phyloP scores from a whole-genome alignment of 2,888 invertebrate genomes.

The Drosophila flavopinicola region DNA sequence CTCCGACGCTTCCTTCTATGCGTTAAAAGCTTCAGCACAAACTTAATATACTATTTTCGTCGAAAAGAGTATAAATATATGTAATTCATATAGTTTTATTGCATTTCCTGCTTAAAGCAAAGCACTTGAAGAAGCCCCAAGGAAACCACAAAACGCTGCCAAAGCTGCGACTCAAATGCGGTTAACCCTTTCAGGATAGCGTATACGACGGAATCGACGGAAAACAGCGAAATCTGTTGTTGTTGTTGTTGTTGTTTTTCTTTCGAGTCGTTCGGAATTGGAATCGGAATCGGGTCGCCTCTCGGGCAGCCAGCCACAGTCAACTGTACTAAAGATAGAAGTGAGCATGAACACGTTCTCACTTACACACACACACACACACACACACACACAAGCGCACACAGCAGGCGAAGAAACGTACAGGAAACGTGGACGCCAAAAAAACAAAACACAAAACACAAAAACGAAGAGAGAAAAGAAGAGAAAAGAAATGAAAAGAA shows the following conservation, averaged over 20 bases:
- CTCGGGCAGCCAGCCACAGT: slow-evolving; percentile 43
- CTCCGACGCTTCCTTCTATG: too few relatives aligned
- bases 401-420: slow-evolving; percentile 53
- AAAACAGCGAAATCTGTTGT: background rate
- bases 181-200: slow-evolving; percentile 33
- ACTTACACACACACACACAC: slow-evolving; percentile 28
- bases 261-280: slow-evolving; percentile 17
- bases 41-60: too few relatives aligned
- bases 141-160: slow-evolving; percentile 13
- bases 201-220: background rate
- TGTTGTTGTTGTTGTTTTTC: too few relatives aligned
- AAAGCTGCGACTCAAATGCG: slow-evolving; percentile 13
- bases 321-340: slow-evolving; percentile 78
- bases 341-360: slow-evolving; percentile 62
- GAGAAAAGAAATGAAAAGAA: slow-evolving; percentile 23
- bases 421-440: slow-evolving; percentile 57
- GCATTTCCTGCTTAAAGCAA: slow-evolving; percentile 12
- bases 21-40: too few relatives aligned
- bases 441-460: slow-evolving; percentile 19
- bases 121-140: background rate
- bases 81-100: too few relatives aligned
- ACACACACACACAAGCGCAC: slow-evolving; percentile 20
- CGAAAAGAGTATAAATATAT: too few relatives aligned
- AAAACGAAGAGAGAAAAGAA: slow-evolving; percentile 5
- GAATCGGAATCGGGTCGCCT: slow-evolving; percentile 49